Evolutionary conservation across 2,797 vertebrate species (phyloP).

Genomic region (Diplodus sargus): DNA sequence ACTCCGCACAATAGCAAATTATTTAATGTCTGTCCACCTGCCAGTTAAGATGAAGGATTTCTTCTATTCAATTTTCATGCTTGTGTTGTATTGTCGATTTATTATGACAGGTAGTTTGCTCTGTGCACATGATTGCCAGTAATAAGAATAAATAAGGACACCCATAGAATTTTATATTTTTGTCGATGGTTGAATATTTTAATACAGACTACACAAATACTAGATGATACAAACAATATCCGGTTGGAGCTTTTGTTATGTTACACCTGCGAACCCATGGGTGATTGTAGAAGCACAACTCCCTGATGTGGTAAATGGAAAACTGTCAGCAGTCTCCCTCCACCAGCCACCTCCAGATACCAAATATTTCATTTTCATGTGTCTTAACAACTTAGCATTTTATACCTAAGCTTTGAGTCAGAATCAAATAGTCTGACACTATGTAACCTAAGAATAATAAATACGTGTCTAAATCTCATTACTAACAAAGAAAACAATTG

Average conservation of each 20-base stretch:
- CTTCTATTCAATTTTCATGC: conserved; percentile 8
- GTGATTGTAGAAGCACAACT: background rate
- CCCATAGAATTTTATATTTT: background rate
- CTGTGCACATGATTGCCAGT: conserved; percentile 7
- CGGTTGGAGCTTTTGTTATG: background rate
- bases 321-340: background rate
- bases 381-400: conserved; percentile 8
- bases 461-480: background rate
- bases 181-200: background rate
- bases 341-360: background rate
- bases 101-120: conserved; percentile 12
- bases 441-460: background rate
- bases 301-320: background rate
- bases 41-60: conserved; percentile 15
- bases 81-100: background rate
- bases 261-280: background rate
- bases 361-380: background rate
- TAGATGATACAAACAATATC: background rate
- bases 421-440: background rate
- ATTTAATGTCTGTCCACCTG: conserved; percentile 23
- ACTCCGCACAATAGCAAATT: conserved; percentile 23
- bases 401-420: background rate
- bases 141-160: conserved; percentile 12
- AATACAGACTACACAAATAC: background rate
- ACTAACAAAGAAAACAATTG: background rate